Percentiles rank a stretch among this genome's conserved stretches.
phyloP scores from a whole-genome alignment of 2,888 invertebrate genomes.

The Torymus tubicola region DNA sequence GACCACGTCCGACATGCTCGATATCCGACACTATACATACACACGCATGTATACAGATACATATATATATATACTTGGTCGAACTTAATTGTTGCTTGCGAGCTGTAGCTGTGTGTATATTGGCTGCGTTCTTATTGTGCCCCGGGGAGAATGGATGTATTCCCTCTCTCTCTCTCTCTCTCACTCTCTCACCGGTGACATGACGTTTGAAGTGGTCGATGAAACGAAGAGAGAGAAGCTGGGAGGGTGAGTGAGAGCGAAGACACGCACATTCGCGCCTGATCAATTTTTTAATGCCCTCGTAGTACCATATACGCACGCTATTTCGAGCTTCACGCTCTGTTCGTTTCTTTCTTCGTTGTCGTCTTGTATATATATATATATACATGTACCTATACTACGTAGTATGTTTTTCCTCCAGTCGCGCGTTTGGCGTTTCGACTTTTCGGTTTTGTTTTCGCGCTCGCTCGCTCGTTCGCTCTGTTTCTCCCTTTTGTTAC shows the following conservation, averaged over 20 bases:
- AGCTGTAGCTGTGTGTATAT: conserved; percentile 13
- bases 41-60: not conserved
- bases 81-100: conserved; percentile 45
- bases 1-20: conserved; percentile 32
- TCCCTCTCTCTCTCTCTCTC: conserved; percentile 30
- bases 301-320: not conserved
- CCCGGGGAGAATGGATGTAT: conserved; percentile 40
- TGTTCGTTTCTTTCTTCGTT: conserved; percentile 5
- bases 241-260: not conserved
- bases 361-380: too few relatives aligned
- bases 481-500: not conserved
- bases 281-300: conserved; percentile 46
- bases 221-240: conserved; percentile 5
- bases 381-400: too few relatives aligned
- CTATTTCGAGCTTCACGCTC: conserved; percentile 11
- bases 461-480: not conserved
- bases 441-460: too few relatives aligned
- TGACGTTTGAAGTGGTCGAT: conserved; percentile 49
- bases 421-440: too few relatives aligned
- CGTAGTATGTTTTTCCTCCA: too few relatives aligned
- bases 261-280: not conserved
- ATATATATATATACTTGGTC: not conserved
- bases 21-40: conserved; percentile 35
- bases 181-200: conserved; percentile 22
- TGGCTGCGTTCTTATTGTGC: conserved; percentile 34